Base-by-base conservation (phyloP, 2,113 vertebrate genomes). In the Ivindomyrus marchei region DNA sequence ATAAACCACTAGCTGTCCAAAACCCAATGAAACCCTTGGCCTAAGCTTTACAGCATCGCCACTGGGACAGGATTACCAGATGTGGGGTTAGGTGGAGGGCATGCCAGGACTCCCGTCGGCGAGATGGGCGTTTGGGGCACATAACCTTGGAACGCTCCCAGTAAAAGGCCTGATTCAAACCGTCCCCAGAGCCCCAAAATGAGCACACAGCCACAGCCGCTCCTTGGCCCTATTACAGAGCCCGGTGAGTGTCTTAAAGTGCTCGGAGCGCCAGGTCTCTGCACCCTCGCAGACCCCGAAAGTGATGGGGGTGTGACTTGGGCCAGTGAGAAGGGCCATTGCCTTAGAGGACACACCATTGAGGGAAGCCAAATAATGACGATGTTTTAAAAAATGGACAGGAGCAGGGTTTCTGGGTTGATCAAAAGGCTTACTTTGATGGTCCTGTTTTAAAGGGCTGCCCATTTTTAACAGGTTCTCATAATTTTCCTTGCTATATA, bases 381-480 rank as follows among this genome's bases (percentile, higher is more conserved):
- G 90, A 92, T 92, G 91, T 93, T 85, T 77, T 1, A 42, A 77
- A 94, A 93, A 94, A 45, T 13, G 92, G 93, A 91, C 91, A 92
- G 92, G 85, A 91, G 88, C 88, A 87, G 66, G 90, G 89, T 93
- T 94, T 92, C 88, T 93, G 89, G 89, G 89, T 92, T 94, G 94
- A 96, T 94, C 94, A 94, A 95, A 95, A 94, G 90, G 88, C 91
- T 90, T 90, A 88, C 90, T 91, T 94, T 93, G 94, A 93, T 93
- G 93, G 93, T 62, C 66, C 77, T 90, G 89, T 87, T 92, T 94
- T 93, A 93, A 92, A 89, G 90, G 89, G 89, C 85, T 91, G 87
- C 91, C 89, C 50, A 56, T 90, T 93, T 94, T 94, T 93, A 95
- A 94, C 94, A 91, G 91, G 91, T 90, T 92, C 93, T 94, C 90